A percentile compares a stretch with the other conserved stretches of the same genome.
phyloP scores from a whole-genome alignment of 2,888 invertebrate genomes.

The Leptopilina syphax region DNA sequence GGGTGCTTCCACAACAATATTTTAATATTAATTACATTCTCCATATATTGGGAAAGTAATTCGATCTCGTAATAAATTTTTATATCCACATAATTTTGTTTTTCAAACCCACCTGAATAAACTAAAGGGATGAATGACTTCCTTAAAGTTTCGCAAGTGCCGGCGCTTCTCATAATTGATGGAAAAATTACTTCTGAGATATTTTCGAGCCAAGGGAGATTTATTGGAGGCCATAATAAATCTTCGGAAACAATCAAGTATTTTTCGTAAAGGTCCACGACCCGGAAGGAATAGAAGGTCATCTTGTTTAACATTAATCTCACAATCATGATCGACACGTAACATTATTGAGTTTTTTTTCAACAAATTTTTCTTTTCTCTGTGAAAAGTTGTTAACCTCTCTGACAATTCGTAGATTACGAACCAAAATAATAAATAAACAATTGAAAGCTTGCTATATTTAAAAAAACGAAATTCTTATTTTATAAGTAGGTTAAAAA shows the following conservation, averaged over 20 bases:
- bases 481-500: too few relatives aligned
- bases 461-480: background rate
- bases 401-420: background rate
- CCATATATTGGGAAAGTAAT: too few relatives aligned
- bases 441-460: background rate
- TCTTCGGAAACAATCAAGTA: constrained; percentile 54
- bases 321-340: constrained; percentile 63
- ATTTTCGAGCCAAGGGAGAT: constrained; percentile 68
- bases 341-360: constrained; percentile 43
- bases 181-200: constrained; percentile 69
- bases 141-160: constrained; percentile 62
- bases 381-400: too few relatives aligned
- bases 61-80: too few relatives aligned
- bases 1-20: too few relatives aligned
- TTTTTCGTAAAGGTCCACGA: constrained; percentile 53
- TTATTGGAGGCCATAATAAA: constrained; percentile 68
- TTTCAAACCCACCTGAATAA: constrained; percentile 64
- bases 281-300: constrained; percentile 63
- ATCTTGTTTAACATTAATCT: constrained; percentile 57
- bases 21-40: too few relatives aligned
- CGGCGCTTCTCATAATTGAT: constrained; percentile 68
- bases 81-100: too few relatives aligned
- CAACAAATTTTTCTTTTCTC: background rate
- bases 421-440: background rate
- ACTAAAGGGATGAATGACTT: constrained; percentile 72